phyloP scores from a whole-genome alignment of 2,113 vertebrate species.

The Rhea pennata region DNA sequence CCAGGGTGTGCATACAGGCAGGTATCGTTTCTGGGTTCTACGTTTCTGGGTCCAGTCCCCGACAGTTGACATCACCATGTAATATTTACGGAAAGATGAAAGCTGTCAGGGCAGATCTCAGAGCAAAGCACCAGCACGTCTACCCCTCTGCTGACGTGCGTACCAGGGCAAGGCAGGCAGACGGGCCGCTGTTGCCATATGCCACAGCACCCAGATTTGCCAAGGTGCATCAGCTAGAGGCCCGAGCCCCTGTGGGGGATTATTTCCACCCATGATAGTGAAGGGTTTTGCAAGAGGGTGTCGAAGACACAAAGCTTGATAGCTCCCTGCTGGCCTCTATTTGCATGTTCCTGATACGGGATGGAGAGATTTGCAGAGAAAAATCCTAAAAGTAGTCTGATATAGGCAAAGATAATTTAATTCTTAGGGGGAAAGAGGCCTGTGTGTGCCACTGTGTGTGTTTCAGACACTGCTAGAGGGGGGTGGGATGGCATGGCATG shows the following conservation, averaged over 20 bases:
- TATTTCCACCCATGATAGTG: background rate
- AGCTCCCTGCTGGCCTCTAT: background rate
- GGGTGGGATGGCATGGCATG: background rate
- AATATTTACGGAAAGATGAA: no score
- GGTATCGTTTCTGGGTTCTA: no score
- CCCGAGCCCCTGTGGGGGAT: background rate
- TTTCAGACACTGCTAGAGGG: background rate
- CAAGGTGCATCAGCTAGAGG: background rate
- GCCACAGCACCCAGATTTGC: background rate
- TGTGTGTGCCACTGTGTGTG: accelerated
- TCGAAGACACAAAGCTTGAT: background rate
- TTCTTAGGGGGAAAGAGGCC: background rate
- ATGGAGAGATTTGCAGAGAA: background rate
- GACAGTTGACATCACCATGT: background rate
- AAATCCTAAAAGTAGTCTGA: background rate
- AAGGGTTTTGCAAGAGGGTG: background rate
- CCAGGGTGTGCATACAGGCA: no score
- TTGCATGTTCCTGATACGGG: background rate
- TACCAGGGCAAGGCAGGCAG: no score
- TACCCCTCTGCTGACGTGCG: no score
- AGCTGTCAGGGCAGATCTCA: no score
- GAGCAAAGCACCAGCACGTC: no score
- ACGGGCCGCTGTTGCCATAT: background rate
- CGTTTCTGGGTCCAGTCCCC: background rate
- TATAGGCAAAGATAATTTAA: background rate